A percentile compares a stretch with the other conserved stretches of the same genome.
Conservation (phyloP, 2,888 invertebrate genomes). For the Malthinus flaveolus region DNA sequence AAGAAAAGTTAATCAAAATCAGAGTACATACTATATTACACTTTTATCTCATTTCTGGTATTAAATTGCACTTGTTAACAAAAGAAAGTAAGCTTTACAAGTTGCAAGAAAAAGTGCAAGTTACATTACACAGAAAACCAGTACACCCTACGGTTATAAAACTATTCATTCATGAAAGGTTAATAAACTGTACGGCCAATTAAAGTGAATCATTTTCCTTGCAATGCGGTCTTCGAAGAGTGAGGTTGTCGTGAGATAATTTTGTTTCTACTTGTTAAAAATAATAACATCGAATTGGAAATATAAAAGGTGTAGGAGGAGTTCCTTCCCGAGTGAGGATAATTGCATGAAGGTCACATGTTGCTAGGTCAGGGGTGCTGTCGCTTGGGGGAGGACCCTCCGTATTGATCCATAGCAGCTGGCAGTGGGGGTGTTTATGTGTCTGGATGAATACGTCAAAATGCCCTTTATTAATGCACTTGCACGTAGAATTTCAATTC, state of each 20-base stretch:
- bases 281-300: background rate
- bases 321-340: background rate
- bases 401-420: conserved; percentile 29
- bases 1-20: no score
- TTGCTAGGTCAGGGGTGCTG: conserved; percentile 33
- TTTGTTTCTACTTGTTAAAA: background rate
- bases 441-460: conserved; percentile 8
- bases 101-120: conserved; percentile 4
- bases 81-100: conserved; percentile 1
- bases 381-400: conserved; percentile 24
- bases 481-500: conserved; percentile 1
- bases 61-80: background rate
- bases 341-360: conserved; percentile 30
- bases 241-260: background rate
- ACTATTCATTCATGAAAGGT: conserved; percentile 19
- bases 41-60: no score
- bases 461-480: background rate
- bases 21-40: no score
- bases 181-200: conserved; percentile 18
- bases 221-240: background rate
- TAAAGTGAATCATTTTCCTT: conserved; percentile 13
- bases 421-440: conserved; percentile 15
- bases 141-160: conserved; percentile 16
- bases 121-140: conserved; percentile 11
- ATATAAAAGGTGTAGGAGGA: background rate